Evolutionary conservation across 2,113 vertebrate species (phyloP), one percentile per base, ranked within the genome.

Genomic region (Melanostigma gelatinosum): DNA sequence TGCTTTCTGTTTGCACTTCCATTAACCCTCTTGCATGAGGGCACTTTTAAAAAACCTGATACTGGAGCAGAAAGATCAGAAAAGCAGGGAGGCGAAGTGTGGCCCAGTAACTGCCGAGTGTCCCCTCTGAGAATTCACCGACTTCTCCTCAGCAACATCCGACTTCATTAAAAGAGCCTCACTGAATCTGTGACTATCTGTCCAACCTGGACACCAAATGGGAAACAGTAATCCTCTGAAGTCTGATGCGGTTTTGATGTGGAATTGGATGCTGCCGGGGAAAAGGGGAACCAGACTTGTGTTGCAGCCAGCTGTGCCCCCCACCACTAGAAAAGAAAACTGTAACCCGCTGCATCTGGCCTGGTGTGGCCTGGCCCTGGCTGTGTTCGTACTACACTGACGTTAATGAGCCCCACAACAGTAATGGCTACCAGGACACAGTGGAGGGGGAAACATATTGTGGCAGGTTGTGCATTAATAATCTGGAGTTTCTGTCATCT

Each of bases 221-320:
- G 55, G n/a, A 71, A 40, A 62, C 79, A 52, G 57, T 42, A 62
- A 54, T 68, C 64, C 42, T 88, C 79, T 86, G 72, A 88, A 67
- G 67, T 86, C 72, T 88, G 88, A 87, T 89, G 91, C 83, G 89
- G 90, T 80, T 89, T 89, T 80, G 80, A 86, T 84, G 78, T 87
- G 84, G 87, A 91, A 91, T 85, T 82, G 72, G 83, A 80, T 92
- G 82, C 87, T 77, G 79, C 67, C 48, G 68, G 24, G 66, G 50
- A 67, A 66, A 90, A 79, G 72, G 54, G 63, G 85, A 88, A 80
- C 40, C 88, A 76, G 83, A 71, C 75, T 83, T 83, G 72, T 79
- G 69, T 57, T 79, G 50, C 67, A 72, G 75, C 89, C 89, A 92
- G 86, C 90, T 85, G 91, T 57, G 83, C 72, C 32, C 32, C 36